These are phyloP conservation scores for Scaptomyza graminum DNA, from an alignment of 1,140 invertebrate species.

Conservation along the genomic window DNA sequence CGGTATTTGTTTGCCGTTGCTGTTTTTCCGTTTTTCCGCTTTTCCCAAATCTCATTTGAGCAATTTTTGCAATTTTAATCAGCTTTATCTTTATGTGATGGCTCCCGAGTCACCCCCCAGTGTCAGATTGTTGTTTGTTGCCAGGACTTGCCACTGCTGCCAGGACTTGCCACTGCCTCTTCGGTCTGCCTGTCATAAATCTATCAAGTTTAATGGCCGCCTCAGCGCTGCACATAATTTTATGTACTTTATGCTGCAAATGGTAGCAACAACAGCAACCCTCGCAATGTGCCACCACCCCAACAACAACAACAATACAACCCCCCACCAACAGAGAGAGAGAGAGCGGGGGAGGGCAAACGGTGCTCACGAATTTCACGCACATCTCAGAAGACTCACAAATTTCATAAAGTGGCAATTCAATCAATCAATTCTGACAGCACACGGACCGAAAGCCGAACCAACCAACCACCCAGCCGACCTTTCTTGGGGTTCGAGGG, in stretches of 20 bases:
- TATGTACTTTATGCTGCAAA: conserved; percentile 83
- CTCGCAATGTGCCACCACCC: conserved; percentile 34
- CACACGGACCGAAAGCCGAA: conserved; percentile 38
- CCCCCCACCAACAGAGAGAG: not conserved
- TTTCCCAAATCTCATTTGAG: conserved; percentile 65
- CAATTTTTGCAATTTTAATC: conserved; percentile 77
- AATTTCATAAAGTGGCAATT: conserved; percentile 84
- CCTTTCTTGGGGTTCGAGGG: too few species aligned
- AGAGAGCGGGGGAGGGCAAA: conserved; percentile 14
- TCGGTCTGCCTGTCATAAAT: conserved; percentile 68
- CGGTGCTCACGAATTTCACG: conserved; percentile 70
- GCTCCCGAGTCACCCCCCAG: conserved; percentile 27
- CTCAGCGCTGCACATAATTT: conserved; percentile 83
- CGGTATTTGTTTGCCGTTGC: conserved; percentile 4
- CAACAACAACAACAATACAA: conserved; percentile 16
- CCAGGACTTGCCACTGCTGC: conserved; percentile 20
- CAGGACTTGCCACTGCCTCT: conserved; percentile 25
- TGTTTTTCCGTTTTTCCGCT: too few species aligned
- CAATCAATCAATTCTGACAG: conserved; percentile 84
- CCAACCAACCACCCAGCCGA: conserved; percentile 25
- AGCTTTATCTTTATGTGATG: conserved; percentile 64
- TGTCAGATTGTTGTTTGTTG: conserved; percentile 33
- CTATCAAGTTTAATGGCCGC: conserved; percentile 84
- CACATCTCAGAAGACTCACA: conserved; percentile 84
- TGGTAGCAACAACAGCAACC: conserved; percentile 63